Base-by-base conservation (phyloP, 2,888 invertebrate genomes). In the Athalia circularis region DNA sequence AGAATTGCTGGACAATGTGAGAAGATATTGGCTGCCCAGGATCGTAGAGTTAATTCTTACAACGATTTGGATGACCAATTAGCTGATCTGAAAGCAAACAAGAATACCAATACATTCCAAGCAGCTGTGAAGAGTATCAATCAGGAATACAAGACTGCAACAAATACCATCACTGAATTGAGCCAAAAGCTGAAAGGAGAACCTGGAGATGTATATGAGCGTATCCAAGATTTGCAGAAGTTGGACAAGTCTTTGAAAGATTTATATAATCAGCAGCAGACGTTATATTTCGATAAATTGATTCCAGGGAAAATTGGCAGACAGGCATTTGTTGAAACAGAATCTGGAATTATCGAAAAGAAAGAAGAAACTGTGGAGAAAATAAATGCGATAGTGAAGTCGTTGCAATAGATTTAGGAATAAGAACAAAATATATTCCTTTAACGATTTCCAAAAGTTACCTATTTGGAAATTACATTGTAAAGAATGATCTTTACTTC, bases 11-110 rank as follows among this genome's bases (percentile, higher is more conserved):
- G 91, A 1, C 89, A 91, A 13, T 90, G 92, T 79, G 94, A 94
- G 84, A 92, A 92, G 80, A 91, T 94, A 3, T 90, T 93, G 79
- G 91, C 91, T 52, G 91, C 92, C 48, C 94, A 94, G 84, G 93
- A 93, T 83, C 91, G 92, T 77, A 91, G 94, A 74, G 92, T 92
- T 61, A 90, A 91, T 29, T 91, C 93, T 15, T 95, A 94, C 85
- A 92, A 92, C 83, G 91, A 91, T 76, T 91, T 93, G 80, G 94
- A 94, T 82, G 93, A 93, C 80, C 93, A 93, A 72, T 89, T 94
- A 61, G 91, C 91, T 80, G 92, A 93, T 83, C 91, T 92, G 80
- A 95, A 94, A 87, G 86, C 92, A 1, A 92, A 90, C 82, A 94
- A 94, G 85, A 94, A 94, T 84, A 86, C 91, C 0, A 88, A 89